Evolutionary conservation across 2,888 invertebrate genomes (phyloP), one percentile per base, ranked within the genome.

Genomic region (Linhomoeus sp.): DNA sequence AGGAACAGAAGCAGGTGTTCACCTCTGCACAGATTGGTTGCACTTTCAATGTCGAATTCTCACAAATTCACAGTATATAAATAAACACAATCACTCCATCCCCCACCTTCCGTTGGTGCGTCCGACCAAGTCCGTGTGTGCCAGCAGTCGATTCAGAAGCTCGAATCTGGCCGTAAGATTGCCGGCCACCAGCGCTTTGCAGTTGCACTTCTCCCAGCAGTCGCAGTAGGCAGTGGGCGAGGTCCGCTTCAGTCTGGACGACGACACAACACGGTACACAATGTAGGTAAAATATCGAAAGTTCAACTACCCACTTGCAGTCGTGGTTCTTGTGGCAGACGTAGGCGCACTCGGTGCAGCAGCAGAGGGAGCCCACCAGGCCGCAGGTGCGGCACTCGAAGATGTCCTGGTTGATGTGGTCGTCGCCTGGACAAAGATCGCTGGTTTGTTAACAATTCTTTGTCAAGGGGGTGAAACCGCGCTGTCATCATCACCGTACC

Each of bases 191-290:
- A 97, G 71, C 1, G 94, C 88, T 62, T 87, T 86, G 67, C 97
- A 97, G 61, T 90, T 86, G 68, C 94, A 94, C 66, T 92, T 94
- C 68, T 97, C 94, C 97, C 97, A 97, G 65, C 97, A 97, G 68
- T 99, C 97, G 67, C 97, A 99, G 63, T 99, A 97, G 0, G 97
- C 97, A 1, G 97, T 97, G 0, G 97, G 97, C 0, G 90, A 88
- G 0, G 92, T 92, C 50, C 81, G 77, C 67, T 97, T 97, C 49
- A 97, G 68, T 66, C 90, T 90, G 63, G 26, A 87, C 20, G 20
- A 5, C 20, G 23, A 40, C 22, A 20, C 5, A 40, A 7, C 3
- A 87, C 61, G 87, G 86, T 61, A 87, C 87, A 7, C 37, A 37
- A 45, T 9, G 24, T 17, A 5, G 20, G 7, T 5, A 26, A 24